These are phyloP conservation scores for Drosophila vallismaia DNA, from an alignment of 2,888 invertebrate genomes.

Conservation along the genomic window DNA sequence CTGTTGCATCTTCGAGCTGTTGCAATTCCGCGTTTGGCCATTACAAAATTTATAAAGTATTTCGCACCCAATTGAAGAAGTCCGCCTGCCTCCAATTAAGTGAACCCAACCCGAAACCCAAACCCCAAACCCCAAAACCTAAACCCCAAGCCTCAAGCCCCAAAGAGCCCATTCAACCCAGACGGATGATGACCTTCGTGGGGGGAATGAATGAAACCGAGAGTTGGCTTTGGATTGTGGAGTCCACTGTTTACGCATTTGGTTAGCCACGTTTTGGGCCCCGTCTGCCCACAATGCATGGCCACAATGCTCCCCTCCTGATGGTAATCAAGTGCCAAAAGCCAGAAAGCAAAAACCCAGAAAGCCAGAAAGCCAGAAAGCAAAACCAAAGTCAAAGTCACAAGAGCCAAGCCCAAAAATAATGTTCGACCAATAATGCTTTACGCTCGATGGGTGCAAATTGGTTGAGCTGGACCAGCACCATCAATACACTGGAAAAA, in stretches of 20 bases:
- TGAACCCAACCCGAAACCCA: neutral
- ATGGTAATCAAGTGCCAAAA: slow-evolving; percentile 45
- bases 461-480: slow-evolving; percentile 34
- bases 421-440: slow-evolving; percentile 38
- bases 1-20: neutral
- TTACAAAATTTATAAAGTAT: slow-evolving; percentile 14
- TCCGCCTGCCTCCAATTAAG: neutral
- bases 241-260: slow-evolving; percentile 54
- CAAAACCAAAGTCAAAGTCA: slow-evolving; percentile 46
- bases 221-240: slow-evolving; percentile 24
- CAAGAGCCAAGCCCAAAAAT: slow-evolving; percentile 39
- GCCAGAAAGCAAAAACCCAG: slow-evolving; percentile 7
- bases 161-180: slow-evolving; percentile 20
- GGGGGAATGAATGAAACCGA: slow-evolving; percentile 39
- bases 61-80: slow-evolving; percentile 39
- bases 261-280: slow-evolving; percentile 54
- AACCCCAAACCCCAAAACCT: neutral
- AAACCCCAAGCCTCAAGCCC: neutral
- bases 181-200: slow-evolving; percentile 25
- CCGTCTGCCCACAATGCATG: neutral
- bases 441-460: slow-evolving; percentile 36
- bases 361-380: slow-evolving; percentile 6
- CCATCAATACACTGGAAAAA: slow-evolving; percentile 1
- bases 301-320: slow-evolving; percentile 27
- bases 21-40: slow-evolving; percentile 14